Conservation (phyloP, 2,888 invertebrate genomes). For the Penaeus monodon region DNA sequence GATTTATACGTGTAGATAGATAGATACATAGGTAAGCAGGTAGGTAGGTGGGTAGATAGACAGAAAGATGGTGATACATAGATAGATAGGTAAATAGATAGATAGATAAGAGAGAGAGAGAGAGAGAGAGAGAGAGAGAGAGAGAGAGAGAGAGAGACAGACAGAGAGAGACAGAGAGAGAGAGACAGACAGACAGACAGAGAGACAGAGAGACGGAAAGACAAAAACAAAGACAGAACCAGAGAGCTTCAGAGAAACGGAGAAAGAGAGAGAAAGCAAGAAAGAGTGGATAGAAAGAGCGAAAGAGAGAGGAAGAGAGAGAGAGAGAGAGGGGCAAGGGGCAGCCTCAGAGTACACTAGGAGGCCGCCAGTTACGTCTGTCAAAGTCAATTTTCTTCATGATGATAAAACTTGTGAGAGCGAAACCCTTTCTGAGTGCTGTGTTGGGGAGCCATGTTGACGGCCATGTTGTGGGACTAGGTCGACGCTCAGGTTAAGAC, state of each 20-base stretch:
- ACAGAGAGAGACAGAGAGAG: conserved; percentile 11
- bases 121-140: background rate
- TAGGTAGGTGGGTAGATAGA: background rate
- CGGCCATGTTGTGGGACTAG: no score
- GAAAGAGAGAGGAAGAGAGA: no score
- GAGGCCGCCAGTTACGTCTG: no score
- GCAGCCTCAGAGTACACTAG: no score
- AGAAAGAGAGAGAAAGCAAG: background rate
- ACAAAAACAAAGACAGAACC: background rate
- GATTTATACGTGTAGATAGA: no score
- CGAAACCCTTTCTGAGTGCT: no score
- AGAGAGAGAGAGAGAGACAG: background rate
- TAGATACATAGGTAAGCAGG: no score
- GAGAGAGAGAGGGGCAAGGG: no score
- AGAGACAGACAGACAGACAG: background rate
- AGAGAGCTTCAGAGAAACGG: background rate
- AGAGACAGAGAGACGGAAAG: background rate
- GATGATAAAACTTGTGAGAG: no score
- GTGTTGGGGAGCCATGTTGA: no score
- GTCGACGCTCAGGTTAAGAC: no score
- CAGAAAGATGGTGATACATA: background rate
- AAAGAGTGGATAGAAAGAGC: background rate
- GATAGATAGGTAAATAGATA: conserved; percentile 4
- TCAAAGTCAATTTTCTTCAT: no score
- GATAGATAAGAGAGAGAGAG: background rate